These are phyloP conservation scores for Zootermopsis nevadensis DNA, from an alignment of 2,888 invertebrate genomes.

Conservation along the genomic window DNA sequence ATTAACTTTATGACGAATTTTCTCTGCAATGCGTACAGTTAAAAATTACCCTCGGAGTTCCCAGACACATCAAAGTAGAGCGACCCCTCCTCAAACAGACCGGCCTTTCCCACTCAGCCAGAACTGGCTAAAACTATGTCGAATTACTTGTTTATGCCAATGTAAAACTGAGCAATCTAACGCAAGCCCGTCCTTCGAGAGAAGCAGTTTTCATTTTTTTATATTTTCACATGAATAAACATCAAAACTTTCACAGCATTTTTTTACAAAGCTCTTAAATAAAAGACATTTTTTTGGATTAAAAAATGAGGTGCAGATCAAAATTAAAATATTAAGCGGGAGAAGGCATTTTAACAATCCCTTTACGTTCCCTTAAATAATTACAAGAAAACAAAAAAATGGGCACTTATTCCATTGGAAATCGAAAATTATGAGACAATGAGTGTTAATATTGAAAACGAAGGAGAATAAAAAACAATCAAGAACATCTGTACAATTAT, in stretches of 20 bases:
- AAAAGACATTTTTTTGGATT: background rate
- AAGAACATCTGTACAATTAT: background rate
- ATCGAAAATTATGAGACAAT: background rate
- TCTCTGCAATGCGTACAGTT: too few relatives aligned
- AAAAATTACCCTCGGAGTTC: too few relatives aligned
- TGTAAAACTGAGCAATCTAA: background rate
- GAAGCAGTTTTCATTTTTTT: background rate
- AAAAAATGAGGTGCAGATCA: background rate
- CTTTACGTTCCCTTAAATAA: background rate
- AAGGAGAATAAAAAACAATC: slow-evolving; percentile 3
- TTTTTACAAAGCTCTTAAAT: background rate
- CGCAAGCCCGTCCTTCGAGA: background rate
- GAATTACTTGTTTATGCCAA: background rate
- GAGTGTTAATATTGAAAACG: background rate
- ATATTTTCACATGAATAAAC: background rate
- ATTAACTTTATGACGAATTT: too few relatives aligned
- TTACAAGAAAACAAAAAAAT: background rate
- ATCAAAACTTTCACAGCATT: background rate
- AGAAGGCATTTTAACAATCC: background rate
- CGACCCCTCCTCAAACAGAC: too few relatives aligned
- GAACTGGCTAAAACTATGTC: background rate
- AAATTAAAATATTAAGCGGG: background rate
- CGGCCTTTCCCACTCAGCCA: background rate
- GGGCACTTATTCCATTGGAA: background rate
- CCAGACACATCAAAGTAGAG: too few relatives aligned